These are phyloP conservation scores for Mohoua ochrocephala DNA, from an alignment of 2,113 vertebrate species.

Conservation along the genomic window DNA sequence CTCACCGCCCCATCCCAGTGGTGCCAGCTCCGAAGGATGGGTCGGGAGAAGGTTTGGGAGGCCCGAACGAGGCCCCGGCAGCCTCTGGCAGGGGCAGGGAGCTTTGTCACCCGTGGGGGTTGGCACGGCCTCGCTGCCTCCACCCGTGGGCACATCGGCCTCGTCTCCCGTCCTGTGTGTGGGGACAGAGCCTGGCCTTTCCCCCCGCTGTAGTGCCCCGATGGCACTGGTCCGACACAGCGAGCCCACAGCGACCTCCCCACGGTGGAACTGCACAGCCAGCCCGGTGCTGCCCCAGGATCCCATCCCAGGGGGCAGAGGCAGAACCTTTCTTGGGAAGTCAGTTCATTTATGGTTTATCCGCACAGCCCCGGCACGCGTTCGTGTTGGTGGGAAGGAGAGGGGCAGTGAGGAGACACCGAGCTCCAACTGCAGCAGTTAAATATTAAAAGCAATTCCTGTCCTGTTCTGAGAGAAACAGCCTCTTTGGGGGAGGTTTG, in stretches of 20 bases:
- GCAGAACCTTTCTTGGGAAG: neutral
- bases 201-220: too few relatives aligned
- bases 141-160: accelerated
- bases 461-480: neutral
- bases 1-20: accelerated
- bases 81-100: accelerated
- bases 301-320: neutral
- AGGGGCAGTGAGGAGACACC: neutral
- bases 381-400: neutral
- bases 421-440: neutral
- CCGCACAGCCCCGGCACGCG: accelerated
- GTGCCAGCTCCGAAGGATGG: neutral
- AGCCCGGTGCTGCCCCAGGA: neutral
- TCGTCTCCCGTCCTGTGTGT: neutral
- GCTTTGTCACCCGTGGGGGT: accelerated
- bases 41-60: neutral
- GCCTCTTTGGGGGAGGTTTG: neutral
- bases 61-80: neutral
- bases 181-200: neutral
- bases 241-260: neutral
- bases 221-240: accelerated
- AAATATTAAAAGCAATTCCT: neutral
- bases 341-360: accelerated
- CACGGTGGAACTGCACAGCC: accelerated
- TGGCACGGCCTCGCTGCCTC: neutral